Base-by-base conservation (phyloP, 2,797 vertebrate species). In the Phrynocephalus forsythii region DNA sequence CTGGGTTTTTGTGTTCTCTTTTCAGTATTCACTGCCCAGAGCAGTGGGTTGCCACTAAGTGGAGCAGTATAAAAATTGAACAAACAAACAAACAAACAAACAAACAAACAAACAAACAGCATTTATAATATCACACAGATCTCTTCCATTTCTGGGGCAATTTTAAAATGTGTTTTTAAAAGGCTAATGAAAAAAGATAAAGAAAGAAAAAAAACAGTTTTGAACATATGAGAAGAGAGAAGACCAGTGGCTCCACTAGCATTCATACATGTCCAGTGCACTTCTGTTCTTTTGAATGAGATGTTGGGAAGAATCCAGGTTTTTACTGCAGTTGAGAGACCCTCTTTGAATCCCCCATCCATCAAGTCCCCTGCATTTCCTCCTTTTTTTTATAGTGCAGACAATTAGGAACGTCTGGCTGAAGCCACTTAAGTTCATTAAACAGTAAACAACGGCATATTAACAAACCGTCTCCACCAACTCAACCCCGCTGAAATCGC, bases 371-470 rank as follows among this genome's bases (percentile, higher is more conserved):
- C 72, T 87, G n/a, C 24, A 33, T 66, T 67, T 82, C 50, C 30
- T 48, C 79, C 26, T 67, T 18, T 76, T 76, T 63, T 28, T 63
- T 28, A 2, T 18, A 11, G 33, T 48, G 16, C 69, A 48, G 67
- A 56, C 16, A 28, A 77, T 60, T 83, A 52, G 80, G 66, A n/a
- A 78, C 24, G 50, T 83, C 81, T 71, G 66, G 66, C 33, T 38
- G 30, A 33, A 60, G 63, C 48, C 86, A 68, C 30, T 77, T 87
- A 82, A 82, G 50, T 56, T 33, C 72, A 82, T 56, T n/a, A 83
- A 22, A 11, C 86, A 60, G 33, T 44, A 38, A 79, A 15, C 6
- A 3, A 56, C 6, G 6, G 72, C 26, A 24, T 60, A 73, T 13
- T 38, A 83, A 78, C 44, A 77, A 50, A 2, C 33, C 15, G 6